phyloP scores from a whole-genome alignment of 2,888 invertebrate genomes.

The Pammene aurita region DNA sequence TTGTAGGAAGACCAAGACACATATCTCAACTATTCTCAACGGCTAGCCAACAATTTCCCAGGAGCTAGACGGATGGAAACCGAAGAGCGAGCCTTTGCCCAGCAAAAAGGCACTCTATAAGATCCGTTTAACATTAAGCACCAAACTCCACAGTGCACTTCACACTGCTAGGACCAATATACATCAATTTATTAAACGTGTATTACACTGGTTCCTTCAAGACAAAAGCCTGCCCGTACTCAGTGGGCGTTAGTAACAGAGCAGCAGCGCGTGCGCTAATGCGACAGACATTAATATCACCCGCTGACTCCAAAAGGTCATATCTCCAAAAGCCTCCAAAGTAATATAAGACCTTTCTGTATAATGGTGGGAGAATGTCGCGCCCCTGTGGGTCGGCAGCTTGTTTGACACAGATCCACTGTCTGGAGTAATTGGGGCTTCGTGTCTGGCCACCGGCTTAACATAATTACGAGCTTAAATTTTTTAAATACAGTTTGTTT shows the following conservation, averaged over 20 bases:
- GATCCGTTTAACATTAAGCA: too few relatives aligned
- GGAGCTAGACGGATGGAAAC: too few relatives aligned
- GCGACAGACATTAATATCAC: conserved; percentile 51
- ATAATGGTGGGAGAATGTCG: not conserved
- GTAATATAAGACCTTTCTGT: not conserved
- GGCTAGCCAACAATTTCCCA: too few relatives aligned
- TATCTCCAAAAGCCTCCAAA: not conserved
- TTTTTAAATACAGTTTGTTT: not conserved
- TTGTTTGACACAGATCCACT: conserved; percentile 22
- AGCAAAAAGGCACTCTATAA: too few relatives aligned
- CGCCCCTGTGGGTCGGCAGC: conserved; percentile 4
- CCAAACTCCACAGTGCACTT: too few relatives aligned
- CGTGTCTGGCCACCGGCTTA: conserved; percentile 3
- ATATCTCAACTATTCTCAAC: too few relatives aligned
- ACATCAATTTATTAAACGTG: too few relatives aligned
- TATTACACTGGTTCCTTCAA: not conserved
- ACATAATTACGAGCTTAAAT: not conserved
- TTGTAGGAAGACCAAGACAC: too few relatives aligned
- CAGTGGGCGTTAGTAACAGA: not conserved
- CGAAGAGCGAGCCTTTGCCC: too few relatives aligned
- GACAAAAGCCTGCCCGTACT: not conserved
- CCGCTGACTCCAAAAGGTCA: conserved; percentile 2
- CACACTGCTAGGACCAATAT: too few relatives aligned
- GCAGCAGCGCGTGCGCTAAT: conserved; percentile 45
- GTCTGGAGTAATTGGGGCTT: conserved; percentile 23